These are phyloP conservation scores for Sphaerophoria rueppellii DNA, from an alignment of 2,888 invertebrate species.

Conservation along the genomic window DNA sequence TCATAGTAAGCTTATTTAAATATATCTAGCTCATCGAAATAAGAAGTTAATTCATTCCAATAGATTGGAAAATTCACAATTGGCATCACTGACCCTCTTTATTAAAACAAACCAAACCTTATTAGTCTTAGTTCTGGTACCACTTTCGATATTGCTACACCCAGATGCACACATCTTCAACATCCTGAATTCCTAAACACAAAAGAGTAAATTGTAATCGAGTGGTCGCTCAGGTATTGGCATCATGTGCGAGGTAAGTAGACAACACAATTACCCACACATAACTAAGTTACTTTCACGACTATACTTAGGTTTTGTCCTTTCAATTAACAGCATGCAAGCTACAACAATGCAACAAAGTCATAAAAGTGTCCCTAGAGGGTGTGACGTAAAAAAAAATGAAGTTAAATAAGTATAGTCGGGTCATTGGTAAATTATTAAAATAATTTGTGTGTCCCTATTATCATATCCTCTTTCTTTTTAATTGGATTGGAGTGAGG, in stretches of 20 bases:
- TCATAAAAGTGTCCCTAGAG: slow-evolving; percentile 19
- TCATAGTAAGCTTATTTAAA: too few species aligned
- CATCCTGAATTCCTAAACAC: too few species aligned
- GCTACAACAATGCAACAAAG: too few species aligned
- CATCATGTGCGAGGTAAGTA: slow-evolving; percentile 43
- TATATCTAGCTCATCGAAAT: too few species aligned
- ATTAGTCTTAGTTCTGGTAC: too few species aligned
- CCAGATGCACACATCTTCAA: too few species aligned
- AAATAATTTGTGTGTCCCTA: neutral
- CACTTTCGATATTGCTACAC: neutral
- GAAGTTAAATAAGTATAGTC: slow-evolving; percentile 63
- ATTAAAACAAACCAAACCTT: too few species aligned
- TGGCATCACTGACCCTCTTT: too few species aligned
- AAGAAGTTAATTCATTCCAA: too few species aligned
- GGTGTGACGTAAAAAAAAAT: slow-evolving; percentile 44
- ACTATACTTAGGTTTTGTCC: slow-evolving; percentile 33
- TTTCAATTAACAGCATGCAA: slow-evolving; percentile 7
- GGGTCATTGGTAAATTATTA: slow-evolving; percentile 40
- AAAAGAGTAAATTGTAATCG: slow-evolving; percentile 64
- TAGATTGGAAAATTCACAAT: too few species aligned
- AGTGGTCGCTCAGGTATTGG: slow-evolving; percentile 26
- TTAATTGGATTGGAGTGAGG: too few species aligned
- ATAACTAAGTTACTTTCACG: neutral
- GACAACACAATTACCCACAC: slow-evolving; percentile 36
- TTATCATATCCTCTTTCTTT: slow-evolving; percentile 28